Evolutionary conservation across 2,888 invertebrate genomes (phyloP), one percentile per base, ranked within the genome.

Genomic region (Apotomis capreana): DNA sequence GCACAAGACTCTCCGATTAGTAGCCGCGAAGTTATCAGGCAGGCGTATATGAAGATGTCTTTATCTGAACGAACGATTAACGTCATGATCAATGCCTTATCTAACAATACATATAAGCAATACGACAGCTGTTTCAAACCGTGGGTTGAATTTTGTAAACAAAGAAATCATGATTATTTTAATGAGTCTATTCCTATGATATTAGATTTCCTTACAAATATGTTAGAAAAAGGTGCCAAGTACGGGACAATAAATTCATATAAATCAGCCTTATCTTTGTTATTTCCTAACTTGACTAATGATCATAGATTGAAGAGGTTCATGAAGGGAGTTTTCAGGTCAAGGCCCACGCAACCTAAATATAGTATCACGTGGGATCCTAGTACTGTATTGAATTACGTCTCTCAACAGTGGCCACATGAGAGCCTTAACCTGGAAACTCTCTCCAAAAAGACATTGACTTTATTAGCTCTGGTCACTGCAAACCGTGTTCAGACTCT

Each of bases 301-400:
- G 40, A 58, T 4, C 36, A 58, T 58, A 12, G 40, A 37, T 37
- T n/a, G 37, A 40, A 58, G 37, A 58, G n/a, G 4, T 58, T 44
- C 44, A 44, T 44, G 44, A 44, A 44, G 44, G 44, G 44, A 44
- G 44, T 44, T 44, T 44, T 44, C 44, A 44, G 44, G 44, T 44
- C 8, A 8, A 44, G 44, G 44, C 44, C 44, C 44, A 44, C 69
- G n/a, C 63, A 63, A 71, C 77, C 80, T 3, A 78, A 74, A 68
- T 83, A 81, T 71, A 74, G 78, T n/a, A 60, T n/a, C 12, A 79
- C 71, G 4, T 81, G 81, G 80, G 75, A 83, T 52, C 79, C 80
- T 12, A 9, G 51, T 4, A 55, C 58, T 46, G 73, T 58, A 4
- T 26, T 58, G 10, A 75, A 64, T 8, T 73, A 73, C 70, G 58